Percentiles rank a stretch among this genome's conserved stretches.
phyloP scores from a whole-genome alignment of 2,797 vertebrate genomes.

The Semaprochilodus insignis region DNA sequence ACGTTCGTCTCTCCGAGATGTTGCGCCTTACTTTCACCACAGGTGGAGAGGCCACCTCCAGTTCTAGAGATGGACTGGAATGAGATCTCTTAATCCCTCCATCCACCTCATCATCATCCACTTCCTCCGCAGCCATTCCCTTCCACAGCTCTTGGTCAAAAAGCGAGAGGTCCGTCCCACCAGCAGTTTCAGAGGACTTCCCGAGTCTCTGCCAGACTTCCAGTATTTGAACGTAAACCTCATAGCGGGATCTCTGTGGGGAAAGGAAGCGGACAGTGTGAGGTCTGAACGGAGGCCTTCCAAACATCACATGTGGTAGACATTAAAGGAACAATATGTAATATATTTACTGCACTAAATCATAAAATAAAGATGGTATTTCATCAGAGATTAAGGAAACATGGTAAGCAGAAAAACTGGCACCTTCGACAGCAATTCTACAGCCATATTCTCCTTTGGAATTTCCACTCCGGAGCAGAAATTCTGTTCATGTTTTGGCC shows the following conservation, averaged over 20 bases:
- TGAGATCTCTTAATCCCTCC: conserved; percentile 83
- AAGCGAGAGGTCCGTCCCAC: conserved; percentile 63
- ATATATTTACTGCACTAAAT: too few relatives aligned
- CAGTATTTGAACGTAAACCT: conserved; percentile 83
- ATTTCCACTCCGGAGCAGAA: too few relatives aligned
- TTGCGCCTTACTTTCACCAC: conserved; percentile 81
- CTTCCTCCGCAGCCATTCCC: conserved; percentile 54
- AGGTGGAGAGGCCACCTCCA: conserved; percentile 67
- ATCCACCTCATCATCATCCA: conserved; percentile 60
- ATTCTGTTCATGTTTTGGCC: too few relatives aligned
- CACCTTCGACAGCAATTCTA: too few relatives aligned
- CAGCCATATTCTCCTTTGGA: too few relatives aligned
- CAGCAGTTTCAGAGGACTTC: conserved; percentile 39
- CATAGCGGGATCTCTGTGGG: conserved; percentile 85
- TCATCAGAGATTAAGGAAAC: too few relatives aligned
- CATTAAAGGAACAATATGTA: too few relatives aligned
- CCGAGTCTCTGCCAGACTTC: conserved; percentile 73
- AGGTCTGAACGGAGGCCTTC: background rate
- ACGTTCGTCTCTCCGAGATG: conserved; percentile 88
- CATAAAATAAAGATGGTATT: too few relatives aligned
- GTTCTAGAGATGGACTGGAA: conserved; percentile 89
- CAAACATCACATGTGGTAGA: background rate
- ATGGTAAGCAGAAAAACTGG: too few relatives aligned
- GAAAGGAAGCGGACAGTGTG: background rate
- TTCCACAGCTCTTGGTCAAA: conserved; percentile 78